These are phyloP conservation scores for Solenodon paradoxus DNA, from an alignment of 2,113 vertebrate genomes.

Conservation along the genomic window DNA sequence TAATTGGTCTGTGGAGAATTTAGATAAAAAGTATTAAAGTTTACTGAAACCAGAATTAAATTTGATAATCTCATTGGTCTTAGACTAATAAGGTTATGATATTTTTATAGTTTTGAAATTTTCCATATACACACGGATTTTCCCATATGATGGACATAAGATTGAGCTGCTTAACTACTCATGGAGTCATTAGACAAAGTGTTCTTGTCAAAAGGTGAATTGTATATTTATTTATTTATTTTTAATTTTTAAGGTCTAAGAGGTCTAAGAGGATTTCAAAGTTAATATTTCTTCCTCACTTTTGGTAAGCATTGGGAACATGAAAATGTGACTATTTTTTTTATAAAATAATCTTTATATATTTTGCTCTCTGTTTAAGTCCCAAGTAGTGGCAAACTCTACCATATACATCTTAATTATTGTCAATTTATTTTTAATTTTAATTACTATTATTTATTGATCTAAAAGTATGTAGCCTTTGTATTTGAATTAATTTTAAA, in stretches of 20 bases:
- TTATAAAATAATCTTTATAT: not conserved
- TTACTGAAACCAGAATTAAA: not conserved
- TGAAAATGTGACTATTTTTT: not conserved
- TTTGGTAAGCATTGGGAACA: slow-evolving; percentile 57
- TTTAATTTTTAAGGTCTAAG: slow-evolving; percentile 60
- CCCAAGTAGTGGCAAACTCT: not conserved
- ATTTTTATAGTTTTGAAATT: not conserved
- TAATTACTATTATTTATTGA: not conserved
- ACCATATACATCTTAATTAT: not conserved
- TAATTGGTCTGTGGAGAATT: not conserved
- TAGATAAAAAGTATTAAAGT: not conserved
- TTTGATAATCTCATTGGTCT: not conserved
- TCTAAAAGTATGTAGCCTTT: not conserved
- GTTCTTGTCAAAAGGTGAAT: not conserved
- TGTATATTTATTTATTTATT: not conserved
- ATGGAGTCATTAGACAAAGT: not conserved
- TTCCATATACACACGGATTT: not conserved
- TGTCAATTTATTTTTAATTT: not conserved
- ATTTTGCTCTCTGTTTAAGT: not conserved
- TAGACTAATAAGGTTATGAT: not conserved
- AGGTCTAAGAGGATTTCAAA: slow-evolving; percentile 64
- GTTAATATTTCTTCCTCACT: not conserved
- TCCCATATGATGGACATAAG: not conserved
- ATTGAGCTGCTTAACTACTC: not conserved
- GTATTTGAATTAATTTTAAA: not conserved